Percentiles rank a stretch among this genome's conserved stretches.
phyloP scores from a whole-genome alignment of 1,140 invertebrate species.

The Euglossa dilemma region DNA sequence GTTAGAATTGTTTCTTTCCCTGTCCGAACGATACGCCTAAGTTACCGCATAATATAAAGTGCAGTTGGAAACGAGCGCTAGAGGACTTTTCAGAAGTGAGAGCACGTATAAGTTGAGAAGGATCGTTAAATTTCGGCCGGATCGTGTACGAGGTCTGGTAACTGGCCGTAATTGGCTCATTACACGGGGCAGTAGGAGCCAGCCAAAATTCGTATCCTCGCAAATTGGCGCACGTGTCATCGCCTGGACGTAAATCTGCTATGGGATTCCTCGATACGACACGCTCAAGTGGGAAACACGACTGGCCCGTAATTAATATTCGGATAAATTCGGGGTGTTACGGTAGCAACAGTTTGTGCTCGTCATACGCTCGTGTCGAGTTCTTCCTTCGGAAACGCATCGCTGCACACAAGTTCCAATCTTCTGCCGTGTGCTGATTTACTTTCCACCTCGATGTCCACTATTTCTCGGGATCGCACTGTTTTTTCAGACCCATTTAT shows the following conservation, averaged over 20 bases:
- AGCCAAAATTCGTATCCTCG: slow-evolving; percentile 30
- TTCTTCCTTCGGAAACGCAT: not conserved
- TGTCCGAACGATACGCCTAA: no score
- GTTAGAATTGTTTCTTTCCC: not conserved
- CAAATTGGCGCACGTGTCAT: slow-evolving; percentile 39
- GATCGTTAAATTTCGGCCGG: not conserved
- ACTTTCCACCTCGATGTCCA: no score
- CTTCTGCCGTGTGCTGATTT: no score
- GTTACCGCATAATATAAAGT: not conserved
- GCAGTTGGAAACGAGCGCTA: not conserved
- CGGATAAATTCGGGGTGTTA: slow-evolving; percentile 12
- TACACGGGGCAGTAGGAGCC: slow-evolving; percentile 21
- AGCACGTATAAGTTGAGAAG: no score
- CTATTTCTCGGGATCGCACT: no score
- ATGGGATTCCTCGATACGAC: slow-evolving; percentile 20
- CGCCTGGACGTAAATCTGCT: slow-evolving; percentile 18
- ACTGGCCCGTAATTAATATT: slow-evolving; percentile 30
- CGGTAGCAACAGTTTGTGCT: slow-evolving; percentile 25
- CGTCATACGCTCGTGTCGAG: not conserved
- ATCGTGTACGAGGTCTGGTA: not conserved
- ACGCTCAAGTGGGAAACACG: not conserved
- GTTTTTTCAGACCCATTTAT: no score
- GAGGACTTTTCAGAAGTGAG: not conserved
- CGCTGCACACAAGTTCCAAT: no score
- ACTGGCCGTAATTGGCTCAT: slow-evolving; percentile 21